Evolutionary conservation across 2,888 invertebrate species (phyloP), one percentile per base, ranked within the genome.

Genomic region (Cepaea hortensis): DNA sequence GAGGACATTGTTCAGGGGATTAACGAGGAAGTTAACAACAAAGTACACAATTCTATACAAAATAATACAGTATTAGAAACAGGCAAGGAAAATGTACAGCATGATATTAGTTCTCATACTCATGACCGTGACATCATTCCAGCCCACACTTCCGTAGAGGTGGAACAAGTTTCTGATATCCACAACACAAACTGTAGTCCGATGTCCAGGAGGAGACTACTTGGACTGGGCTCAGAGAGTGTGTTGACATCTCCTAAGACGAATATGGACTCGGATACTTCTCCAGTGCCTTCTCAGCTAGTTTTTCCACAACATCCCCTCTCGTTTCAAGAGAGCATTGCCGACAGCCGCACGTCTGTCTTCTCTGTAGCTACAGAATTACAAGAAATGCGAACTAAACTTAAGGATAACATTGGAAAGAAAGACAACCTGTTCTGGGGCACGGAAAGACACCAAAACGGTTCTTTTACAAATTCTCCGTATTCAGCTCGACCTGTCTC

Each of bases 151-250:
- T 15, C 15, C 6, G 3, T 35, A 0, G 13, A 15, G 9, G 23
- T 55, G 11, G 55, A 23, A n/a, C 77, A n/a, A n/a, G n/a, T n/a
- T 1, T 7, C 61, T 23, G 77, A 77, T n/a, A 61, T 77, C n/a
- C n/a, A 77, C 2, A 55, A 4, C 4, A 6, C 20, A 77, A 55
- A 77, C 11, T 35, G 62, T n/a, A 55, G 68, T 13, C 76, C n/a
- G 15, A 23, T 18, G 15, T 68, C 68, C 23, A 23, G 84, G 48
- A 76, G 48, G n/a, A 35, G 77, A 68, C 68, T 77, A 13, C 68
- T 48, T 46, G 84, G 76, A n/a, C 15, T 83, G 48, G 55, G 83
- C 73, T 73, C 73, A 23, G 83, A 73, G 11, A 46, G 23, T 77
- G 77, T 61, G 20, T 55, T 23, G 18, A 77, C 18, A 1, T 75